phyloP scores from a whole-genome alignment of 2,797 vertebrate species.

The Salmo trutta region DNA sequence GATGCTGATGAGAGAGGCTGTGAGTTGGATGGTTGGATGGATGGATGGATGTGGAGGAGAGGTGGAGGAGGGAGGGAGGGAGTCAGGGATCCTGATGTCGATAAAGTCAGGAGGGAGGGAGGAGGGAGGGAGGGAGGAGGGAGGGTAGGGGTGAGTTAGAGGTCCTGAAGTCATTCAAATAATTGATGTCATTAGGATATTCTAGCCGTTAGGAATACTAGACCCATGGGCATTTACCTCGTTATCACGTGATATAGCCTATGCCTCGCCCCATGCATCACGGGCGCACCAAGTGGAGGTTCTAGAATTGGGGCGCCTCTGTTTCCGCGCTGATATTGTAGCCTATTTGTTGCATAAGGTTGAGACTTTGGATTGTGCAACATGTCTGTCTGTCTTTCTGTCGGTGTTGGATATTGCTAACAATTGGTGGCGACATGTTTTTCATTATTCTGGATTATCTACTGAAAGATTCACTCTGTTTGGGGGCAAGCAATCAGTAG shows the following conservation, averaged over 20 bases:
- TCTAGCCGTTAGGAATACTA: not conserved
- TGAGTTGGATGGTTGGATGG: slow-evolving; percentile 11
- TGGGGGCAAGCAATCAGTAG: not conserved
- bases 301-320: not conserved
- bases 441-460: not conserved
- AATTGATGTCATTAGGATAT: not conserved
- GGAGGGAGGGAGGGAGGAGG: not conserved
- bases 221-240: no score
- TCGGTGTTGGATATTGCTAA: not conserved
- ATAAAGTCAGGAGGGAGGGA: not conserved
- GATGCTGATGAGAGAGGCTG: slow-evolving; percentile 16
- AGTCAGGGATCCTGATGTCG: not conserved
- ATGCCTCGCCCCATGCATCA: no score
- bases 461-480: not conserved
- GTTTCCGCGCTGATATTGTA: not conserved
- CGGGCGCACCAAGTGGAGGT: not conserved
- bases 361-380: not conserved
- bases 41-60: slow-evolving; percentile 34
- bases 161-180: not conserved
- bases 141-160: not conserved
- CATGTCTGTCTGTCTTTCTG: not conserved
- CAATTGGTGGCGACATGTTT: not conserved
- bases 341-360: not conserved
- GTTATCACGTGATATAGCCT: no score
- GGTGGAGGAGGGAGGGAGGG: not conserved